Evolutionary conservation across 2,888 invertebrate genomes (phyloP).

Genomic region (Clunio marinus): DNA sequence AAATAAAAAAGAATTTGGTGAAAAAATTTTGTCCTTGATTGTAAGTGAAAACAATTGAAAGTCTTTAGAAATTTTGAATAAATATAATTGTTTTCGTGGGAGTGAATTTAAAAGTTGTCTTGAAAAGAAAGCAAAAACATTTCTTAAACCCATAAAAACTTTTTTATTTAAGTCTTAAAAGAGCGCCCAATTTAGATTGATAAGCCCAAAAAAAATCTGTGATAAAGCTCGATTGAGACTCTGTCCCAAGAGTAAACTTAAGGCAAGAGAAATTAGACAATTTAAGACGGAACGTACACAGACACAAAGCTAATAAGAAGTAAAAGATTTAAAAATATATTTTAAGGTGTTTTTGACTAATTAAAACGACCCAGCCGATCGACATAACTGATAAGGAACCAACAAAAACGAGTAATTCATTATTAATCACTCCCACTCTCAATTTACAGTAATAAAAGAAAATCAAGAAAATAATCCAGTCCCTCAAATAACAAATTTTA

Average conservation of each 20-base stretch:
- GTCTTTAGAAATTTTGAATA: not conserved
- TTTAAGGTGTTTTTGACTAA: slow-evolving; percentile 31
- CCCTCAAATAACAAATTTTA: slow-evolving; percentile 32
- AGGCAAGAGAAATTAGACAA: slow-evolving; percentile 5
- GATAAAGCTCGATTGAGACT: slow-evolving; percentile 40
- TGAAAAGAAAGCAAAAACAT: too few relatives aligned
- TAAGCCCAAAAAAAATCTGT: slow-evolving; percentile 32
- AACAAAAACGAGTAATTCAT: not conserved
- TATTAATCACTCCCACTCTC: not conserved
- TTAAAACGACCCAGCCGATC: not conserved
- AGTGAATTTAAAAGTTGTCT: too few relatives aligned
- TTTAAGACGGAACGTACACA: slow-evolving; percentile 36
- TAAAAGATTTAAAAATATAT: slow-evolving; percentile 25
- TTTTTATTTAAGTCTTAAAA: not conserved
- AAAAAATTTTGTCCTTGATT: not conserved
- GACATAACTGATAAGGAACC: slow-evolving; percentile 11
- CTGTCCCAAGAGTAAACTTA: slow-evolving; percentile 34
- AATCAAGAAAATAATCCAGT: slow-evolving; percentile 29
- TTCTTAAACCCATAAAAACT: not conserved
- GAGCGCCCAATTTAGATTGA: slow-evolving; percentile 32
- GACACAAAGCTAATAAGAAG: slow-evolving; percentile 38
- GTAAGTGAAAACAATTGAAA: slow-evolving; percentile 22
- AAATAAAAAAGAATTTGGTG: not conserved
- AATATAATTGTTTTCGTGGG: not conserved
- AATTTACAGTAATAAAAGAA: slow-evolving; percentile 3